Conservation (phyloP, 2,888 invertebrate genomes). For the Creontiades dilutus region DNA sequence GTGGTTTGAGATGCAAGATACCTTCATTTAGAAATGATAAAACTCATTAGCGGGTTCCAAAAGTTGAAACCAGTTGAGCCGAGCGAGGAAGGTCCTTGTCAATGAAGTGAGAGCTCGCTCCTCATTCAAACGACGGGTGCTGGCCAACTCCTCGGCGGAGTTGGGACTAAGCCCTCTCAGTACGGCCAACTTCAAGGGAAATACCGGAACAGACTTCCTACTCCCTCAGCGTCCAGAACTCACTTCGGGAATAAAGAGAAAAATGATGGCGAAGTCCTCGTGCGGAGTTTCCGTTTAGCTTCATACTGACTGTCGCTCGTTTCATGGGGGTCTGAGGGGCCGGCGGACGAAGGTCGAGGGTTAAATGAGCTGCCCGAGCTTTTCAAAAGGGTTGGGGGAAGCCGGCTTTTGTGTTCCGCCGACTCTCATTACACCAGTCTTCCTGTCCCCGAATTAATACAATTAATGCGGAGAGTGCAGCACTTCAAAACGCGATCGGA, state of each 20-base stretch:
- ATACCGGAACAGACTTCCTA: not conserved
- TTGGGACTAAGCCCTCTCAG: not conserved
- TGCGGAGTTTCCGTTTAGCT: conserved; percentile 8
- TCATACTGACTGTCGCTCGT: conserved; percentile 19
- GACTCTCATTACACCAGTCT: conserved; percentile 62
- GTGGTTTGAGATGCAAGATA: too few species aligned
- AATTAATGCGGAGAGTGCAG: conserved; percentile 45
- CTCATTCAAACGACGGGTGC: not conserved
- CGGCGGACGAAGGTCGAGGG: not conserved
- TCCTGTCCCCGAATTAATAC: conserved; percentile 58
- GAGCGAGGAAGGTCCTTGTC: not conserved
- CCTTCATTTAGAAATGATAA: too few species aligned
- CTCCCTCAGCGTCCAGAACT: not conserved
- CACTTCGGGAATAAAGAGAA: conserved; percentile 33
- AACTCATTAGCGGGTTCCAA: too few species aligned
- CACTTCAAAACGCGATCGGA: conserved; percentile 50
- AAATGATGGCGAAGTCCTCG: not conserved
- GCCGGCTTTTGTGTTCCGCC: conserved; percentile 45
- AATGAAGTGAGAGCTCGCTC: not conserved
- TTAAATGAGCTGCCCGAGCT: not conserved
- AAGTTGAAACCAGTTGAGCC: not conserved
- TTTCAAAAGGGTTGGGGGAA: conserved; percentile 41
- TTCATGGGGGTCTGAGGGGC: conserved; percentile 1
- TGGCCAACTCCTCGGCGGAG: not conserved
- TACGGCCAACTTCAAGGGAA: conserved; percentile 8